Conservation (phyloP, 2,888 invertebrate genomes). For the Diploptera punctata region DNA sequence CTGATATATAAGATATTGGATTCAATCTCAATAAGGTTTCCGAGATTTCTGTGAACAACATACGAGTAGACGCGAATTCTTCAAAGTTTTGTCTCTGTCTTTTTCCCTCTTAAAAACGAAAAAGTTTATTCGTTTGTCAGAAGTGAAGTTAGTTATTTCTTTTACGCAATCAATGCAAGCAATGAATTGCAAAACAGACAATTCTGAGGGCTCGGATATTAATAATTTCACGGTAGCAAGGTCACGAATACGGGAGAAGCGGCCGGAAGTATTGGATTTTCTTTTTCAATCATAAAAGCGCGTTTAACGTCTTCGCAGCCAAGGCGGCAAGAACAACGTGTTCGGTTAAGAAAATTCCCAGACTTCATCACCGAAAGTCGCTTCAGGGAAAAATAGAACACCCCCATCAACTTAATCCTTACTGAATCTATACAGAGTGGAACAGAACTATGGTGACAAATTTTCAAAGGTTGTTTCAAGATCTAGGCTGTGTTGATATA, state of each 20-base stretch:
- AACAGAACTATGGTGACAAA: no score
- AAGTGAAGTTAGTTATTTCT: slow-evolving; percentile 28
- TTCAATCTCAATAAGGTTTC: no score
- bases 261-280: slow-evolving; percentile 33
- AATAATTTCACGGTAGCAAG: slow-evolving; percentile 24
- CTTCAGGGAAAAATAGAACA: not conserved
- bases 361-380: slow-evolving; percentile 1
- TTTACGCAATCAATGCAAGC: slow-evolving; percentile 35
- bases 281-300: slow-evolving; percentile 36
- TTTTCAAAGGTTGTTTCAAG: no score
- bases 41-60: no score
- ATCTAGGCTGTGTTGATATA: no score
- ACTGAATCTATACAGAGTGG: no score
- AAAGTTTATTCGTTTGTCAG: slow-evolving; percentile 10
- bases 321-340: not conserved
- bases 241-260: slow-evolving; percentile 16
- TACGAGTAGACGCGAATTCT: no score
- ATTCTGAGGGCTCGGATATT: slow-evolving; percentile 24
- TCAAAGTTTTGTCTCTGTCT: no score
- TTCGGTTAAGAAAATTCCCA: slow-evolving; percentile 25
- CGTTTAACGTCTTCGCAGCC: slow-evolving; percentile 30
- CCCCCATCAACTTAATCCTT: no score
- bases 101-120: not conserved
- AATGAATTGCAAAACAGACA: slow-evolving; percentile 38
- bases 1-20: no score